A percentile compares a stretch with the other conserved stretches of the same genome.
Evolutionary conservation across 30 jellyfish, hydroid and myxozoan genomes (phyloP).

Genomic region (Cassiopea andromeda): DNA sequence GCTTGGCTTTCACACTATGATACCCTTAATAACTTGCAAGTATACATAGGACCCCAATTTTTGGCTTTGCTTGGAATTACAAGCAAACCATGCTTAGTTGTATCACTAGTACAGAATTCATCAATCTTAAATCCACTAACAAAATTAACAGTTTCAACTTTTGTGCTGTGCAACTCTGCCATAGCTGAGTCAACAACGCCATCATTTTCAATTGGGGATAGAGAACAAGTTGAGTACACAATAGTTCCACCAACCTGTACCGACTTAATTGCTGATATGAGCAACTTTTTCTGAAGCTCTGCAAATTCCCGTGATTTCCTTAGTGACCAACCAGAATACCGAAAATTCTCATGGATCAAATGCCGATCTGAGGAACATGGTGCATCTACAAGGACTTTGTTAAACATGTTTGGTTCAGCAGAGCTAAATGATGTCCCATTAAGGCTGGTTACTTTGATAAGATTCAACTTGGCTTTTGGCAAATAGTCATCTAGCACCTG

Average conservation of each 20-base stretch:
- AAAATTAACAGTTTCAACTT: not conserved
- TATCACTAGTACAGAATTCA: slow-evolving; percentile 17
- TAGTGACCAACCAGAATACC: slow-evolving; percentile 80
- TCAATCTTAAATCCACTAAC: not conserved
- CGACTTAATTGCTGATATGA: slow-evolving; percentile 65
- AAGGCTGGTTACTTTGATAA: slow-evolving; percentile 45
- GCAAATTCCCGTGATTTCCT: slow-evolving; percentile 63
- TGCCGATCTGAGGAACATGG: slow-evolving; percentile 91
- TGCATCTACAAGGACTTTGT: slow-evolving; percentile 80
- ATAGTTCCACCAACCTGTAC: slow-evolving; percentile 77
- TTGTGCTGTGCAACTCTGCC: slow-evolving; percentile 11
- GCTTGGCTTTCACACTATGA: not conserved
- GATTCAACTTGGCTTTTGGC: not conserved
- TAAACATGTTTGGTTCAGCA: slow-evolving; percentile 38
- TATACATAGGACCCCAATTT: slow-evolving; percentile 93
- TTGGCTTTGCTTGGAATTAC: slow-evolving; percentile 44
- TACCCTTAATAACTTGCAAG: slow-evolving; percentile 32
- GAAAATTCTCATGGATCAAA: slow-evolving; percentile 69
- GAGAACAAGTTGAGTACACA: slow-evolving; percentile 84
- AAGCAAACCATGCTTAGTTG: slow-evolving; percentile 35
- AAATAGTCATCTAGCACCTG: slow-evolving; percentile 72
- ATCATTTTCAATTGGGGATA: slow-evolving; percentile 81
- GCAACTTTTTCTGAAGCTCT: slow-evolving; percentile 66
- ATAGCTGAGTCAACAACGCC: slow-evolving; percentile 49
- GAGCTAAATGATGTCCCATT: slow-evolving; percentile 67